Percentiles rank a stretch among this genome's conserved stretches.
These are phyloP conservation scores for Probaryconus sp. DNA, from an alignment of 1,140 invertebrate species.

Conservation along the genomic window DNA sequence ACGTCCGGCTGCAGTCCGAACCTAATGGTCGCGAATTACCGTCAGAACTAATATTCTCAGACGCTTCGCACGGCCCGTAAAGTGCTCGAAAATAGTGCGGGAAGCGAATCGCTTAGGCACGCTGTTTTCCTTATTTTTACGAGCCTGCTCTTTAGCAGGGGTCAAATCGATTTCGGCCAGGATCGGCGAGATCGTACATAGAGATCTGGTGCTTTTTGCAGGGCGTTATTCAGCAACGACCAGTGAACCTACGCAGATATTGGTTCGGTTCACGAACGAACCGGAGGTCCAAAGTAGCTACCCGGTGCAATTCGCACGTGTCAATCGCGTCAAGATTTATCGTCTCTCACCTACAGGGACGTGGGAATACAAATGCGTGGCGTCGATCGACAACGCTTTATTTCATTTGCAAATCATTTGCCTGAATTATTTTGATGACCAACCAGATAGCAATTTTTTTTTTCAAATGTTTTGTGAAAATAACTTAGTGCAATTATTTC, in stretches of 20 bases:
- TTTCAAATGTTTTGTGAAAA: too few relatives aligned
- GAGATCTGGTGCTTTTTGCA: constrained; percentile 1
- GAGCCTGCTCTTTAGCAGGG: constrained; percentile 28
- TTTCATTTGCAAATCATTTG: too few relatives aligned
- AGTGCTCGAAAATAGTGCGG: constrained; percentile 25
- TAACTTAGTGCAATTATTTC: too few relatives aligned
- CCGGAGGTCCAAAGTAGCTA: constrained; percentile 41
- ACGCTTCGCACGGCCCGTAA: constrained; percentile 6
- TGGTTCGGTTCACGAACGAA: neutral
- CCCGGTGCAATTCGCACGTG: constrained; percentile 68
- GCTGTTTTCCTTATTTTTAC: constrained; percentile 29
- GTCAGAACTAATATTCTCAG: constrained; percentile 10
- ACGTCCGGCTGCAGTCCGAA: neutral
- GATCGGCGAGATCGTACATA: constrained; percentile 37
- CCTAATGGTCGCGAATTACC: constrained; percentile 7
- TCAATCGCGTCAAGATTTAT: constrained; percentile 69
- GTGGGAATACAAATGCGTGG: neutral
- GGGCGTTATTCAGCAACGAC: neutral
- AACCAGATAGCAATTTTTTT: too few relatives aligned
- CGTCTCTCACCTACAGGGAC: constrained; percentile 22
- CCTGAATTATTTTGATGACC: too few relatives aligned
- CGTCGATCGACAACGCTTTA: too few relatives aligned
- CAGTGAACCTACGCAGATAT: neutral
- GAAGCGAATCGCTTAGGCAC: constrained; percentile 17
- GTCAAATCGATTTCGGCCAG: constrained; percentile 36